These are phyloP conservation scores for Dicrostonyx torquatus DNA, from an alignment of 2,797 vertebrate species.

Conservation along the genomic window DNA sequence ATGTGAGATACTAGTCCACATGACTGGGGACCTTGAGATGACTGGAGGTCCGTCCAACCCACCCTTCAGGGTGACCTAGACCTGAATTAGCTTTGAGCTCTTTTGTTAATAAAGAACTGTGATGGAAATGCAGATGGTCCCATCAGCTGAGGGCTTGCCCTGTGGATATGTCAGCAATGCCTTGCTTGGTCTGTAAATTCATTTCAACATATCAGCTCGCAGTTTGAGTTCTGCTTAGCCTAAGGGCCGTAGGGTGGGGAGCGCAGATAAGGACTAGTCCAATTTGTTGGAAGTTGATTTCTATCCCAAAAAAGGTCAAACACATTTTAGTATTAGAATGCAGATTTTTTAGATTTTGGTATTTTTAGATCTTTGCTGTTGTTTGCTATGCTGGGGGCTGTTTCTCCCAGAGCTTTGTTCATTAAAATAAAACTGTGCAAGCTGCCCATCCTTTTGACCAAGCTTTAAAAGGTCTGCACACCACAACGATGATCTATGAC, in stretches of 20 bases:
- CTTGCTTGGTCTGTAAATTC: background rate
- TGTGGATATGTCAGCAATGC: accelerated
- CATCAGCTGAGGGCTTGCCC: background rate
- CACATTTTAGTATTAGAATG: background rate
- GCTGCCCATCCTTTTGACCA: no score
- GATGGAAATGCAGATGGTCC: background rate
- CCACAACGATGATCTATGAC: background rate
- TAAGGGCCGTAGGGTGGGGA: background rate
- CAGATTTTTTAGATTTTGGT: background rate
- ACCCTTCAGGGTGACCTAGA: background rate
- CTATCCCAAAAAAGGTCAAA: background rate
- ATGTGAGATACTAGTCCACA: background rate
- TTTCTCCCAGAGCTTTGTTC: background rate
- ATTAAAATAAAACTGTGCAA: background rate
- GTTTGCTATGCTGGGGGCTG: background rate
- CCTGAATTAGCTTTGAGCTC: background rate
- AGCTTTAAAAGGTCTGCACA: background rate
- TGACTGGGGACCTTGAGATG: background rate
- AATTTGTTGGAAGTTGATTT: background rate
- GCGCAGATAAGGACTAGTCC: background rate
- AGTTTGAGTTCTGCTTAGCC: background rate
- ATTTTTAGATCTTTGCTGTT: background rate
- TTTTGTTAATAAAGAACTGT: background rate
- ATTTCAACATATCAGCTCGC: background rate
- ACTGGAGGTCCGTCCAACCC: accelerated